Conservation (phyloP, 2,888 invertebrate species). For the Choreutis nemorana region DNA sequence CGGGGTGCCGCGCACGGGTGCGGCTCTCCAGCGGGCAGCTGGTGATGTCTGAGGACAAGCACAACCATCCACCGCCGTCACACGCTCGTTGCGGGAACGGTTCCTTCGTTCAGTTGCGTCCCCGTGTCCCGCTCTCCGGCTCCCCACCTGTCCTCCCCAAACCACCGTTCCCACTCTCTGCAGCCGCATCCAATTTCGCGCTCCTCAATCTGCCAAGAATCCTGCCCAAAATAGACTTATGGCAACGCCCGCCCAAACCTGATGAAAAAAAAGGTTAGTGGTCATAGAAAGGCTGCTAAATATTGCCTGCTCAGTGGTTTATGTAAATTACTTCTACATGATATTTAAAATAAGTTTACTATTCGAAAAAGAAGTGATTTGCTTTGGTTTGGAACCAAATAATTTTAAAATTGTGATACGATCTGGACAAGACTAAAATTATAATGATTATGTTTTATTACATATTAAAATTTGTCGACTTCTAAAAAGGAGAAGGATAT, state of each 20-base stretch:
- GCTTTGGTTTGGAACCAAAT: too few species aligned
- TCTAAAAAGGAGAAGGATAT: not conserved
- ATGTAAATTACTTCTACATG: too few species aligned
- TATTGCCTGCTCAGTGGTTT: too few species aligned
- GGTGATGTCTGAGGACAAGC: conserved; percentile 45
- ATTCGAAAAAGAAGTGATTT: too few species aligned
- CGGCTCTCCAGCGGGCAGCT: conserved; percentile 42
- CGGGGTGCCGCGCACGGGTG: conserved; percentile 53
- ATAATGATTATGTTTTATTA: not conserved
- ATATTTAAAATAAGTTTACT: too few species aligned
- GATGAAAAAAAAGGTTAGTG: conserved; percentile 38
- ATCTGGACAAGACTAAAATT: not conserved
- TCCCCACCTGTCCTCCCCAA: conserved; percentile 15
- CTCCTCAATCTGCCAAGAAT: conserved; percentile 47
- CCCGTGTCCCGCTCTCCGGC: conserved; percentile 30
- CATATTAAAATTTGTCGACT: not conserved
- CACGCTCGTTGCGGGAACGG: conserved; percentile 59
- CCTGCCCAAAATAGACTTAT: conserved; percentile 50
- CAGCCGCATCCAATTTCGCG: conserved; percentile 39
- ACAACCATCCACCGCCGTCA: conserved; percentile 54
- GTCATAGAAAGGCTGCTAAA: too few species aligned
- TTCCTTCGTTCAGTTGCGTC: conserved; percentile 52
- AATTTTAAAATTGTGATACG: not conserved
- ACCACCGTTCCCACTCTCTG: conserved; percentile 26
- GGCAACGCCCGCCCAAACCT: conserved; percentile 33